These are phyloP conservation scores for Elmis aenea DNA, from an alignment of 2,888 invertebrate genomes.

Conservation along the genomic window DNA sequence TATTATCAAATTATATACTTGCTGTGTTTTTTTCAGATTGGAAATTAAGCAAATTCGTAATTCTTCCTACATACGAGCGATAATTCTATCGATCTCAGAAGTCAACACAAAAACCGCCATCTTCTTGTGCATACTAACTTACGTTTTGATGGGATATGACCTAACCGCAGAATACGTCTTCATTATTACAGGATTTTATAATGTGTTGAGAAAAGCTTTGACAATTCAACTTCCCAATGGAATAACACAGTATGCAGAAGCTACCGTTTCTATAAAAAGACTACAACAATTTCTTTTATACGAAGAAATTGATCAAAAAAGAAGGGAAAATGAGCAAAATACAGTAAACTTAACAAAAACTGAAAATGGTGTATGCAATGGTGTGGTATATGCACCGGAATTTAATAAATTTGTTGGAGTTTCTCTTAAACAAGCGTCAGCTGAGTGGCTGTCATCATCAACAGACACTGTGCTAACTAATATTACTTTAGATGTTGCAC, in stretches of 20 bases:
- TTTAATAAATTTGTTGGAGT: slow-evolving; percentile 53
- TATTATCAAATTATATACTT: too few species aligned
- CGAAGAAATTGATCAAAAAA: slow-evolving; percentile 41
- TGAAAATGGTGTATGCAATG: too few species aligned
- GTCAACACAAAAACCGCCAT: slow-evolving; percentile 80
- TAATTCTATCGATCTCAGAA: slow-evolving; percentile 72
- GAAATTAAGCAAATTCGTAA: slow-evolving; percentile 65
- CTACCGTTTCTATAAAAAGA: slow-evolving; percentile 64
- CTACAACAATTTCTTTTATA: slow-evolving; percentile 53
- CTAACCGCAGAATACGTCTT: slow-evolving; percentile 78
- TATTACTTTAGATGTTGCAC: too few species aligned
- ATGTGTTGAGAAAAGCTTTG: slow-evolving; percentile 78
- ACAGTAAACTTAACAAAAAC: slow-evolving; percentile 4
- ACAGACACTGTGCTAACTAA: slow-evolving; percentile 36
- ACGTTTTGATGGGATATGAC: slow-evolving; percentile 60
- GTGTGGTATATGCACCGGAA: too few species aligned
- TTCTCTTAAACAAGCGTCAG: slow-evolving; percentile 54
- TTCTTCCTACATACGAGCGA: slow-evolving; percentile 67
- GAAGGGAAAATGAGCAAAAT: too few species aligned
- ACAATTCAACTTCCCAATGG: slow-evolving; percentile 84
- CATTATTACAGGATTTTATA: slow-evolving; percentile 82
- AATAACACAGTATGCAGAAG: slow-evolving; percentile 72
- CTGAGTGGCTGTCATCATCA: slow-evolving; percentile 52
- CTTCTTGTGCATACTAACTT: slow-evolving; percentile 73
- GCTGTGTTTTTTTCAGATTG: slow-evolving; percentile 46